Evolutionary conservation across 1,140 invertebrate genomes (phyloP), one percentile per base, ranked within the genome.

Genomic region (Oryzaephilus surinamensis): DNA sequence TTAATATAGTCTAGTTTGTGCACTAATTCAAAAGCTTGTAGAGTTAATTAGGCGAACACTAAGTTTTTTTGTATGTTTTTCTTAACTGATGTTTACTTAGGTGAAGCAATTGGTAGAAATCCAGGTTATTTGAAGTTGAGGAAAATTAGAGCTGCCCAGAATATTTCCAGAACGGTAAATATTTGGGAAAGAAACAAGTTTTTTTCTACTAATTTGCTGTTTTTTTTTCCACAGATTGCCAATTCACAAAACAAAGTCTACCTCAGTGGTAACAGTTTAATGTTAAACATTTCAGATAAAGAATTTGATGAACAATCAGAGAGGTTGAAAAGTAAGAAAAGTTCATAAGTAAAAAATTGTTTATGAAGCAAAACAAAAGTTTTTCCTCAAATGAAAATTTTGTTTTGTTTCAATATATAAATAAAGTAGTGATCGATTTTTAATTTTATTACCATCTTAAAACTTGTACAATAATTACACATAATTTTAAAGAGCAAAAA

Each of bases 101-200:
- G 96, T 68, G 75, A 94, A 69, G 91, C 96, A 32, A 84, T 98
- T 53, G 76, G 82, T 38, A 73, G 79, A 61, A 99, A 97, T 69
- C 94, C 95, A 47, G 97, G 96, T 60, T 99, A 98, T 56, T 68
- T 99, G 38, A 99, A 99, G 62, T 65, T 99, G 45, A 75, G 97
- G 46, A 99, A 99, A 67, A 89, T 99, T 46, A 76, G 93, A 55
- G 97, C 96, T 23, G 90, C 97, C 3, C 94, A 98, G 60, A 92
- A 82, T 56, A 98, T 99, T 67, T 85, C 97, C 13, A 79, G 88
- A 71, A 97, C 92, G 46, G 89, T 96, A 76, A 76, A 72, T 66
- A 23, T 39, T 14, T 14, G n/a, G 2, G 6, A 19, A 15, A 8
- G 31, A 6, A 21, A 6, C 20, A 6, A 28, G 3, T 34, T 18